phyloP scores from a whole-genome alignment of 2,113 vertebrate species.

The Microcebus murinus region DNA sequence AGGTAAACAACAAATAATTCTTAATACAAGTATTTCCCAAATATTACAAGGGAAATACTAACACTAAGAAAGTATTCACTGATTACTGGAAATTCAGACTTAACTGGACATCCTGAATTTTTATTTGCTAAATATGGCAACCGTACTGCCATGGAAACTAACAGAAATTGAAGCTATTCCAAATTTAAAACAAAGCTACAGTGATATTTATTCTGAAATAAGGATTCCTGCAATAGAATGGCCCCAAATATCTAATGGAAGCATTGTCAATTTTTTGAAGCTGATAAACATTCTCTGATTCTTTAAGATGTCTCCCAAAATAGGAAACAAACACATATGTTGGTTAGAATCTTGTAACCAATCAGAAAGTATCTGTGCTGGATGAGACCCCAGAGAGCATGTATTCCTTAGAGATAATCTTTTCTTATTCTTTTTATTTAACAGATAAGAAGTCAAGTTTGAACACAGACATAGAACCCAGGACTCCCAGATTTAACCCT shows the following conservation, averaged over 20 bases:
- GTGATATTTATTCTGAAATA: background rate
- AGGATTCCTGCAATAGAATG: background rate
- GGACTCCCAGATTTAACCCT: background rate
- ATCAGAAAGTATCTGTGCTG: background rate
- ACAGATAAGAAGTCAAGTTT: background rate
- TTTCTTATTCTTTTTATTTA: background rate
- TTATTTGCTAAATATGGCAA: slow-evolving; percentile 33
- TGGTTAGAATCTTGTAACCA: background rate
- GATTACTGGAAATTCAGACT: slow-evolving; percentile 27
- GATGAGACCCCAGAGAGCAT: background rate
- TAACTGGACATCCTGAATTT: background rate
- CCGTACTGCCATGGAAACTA: background rate
- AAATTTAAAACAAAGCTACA: background rate
- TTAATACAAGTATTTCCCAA: slow-evolving; percentile 9
- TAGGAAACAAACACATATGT: background rate
- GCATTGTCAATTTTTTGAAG: background rate
- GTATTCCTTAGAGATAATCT: background rate
- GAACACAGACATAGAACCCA: background rate
- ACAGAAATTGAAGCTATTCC: slow-evolving; percentile 27
- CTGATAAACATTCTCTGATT: background rate
- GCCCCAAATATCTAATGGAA: background rate
- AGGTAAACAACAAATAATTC: background rate
- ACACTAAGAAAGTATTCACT: background rate
- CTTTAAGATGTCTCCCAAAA: background rate
- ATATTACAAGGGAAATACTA: background rate